These are phyloP conservation scores for Sebastes schlegelii DNA, from an alignment of 2,113 vertebrate genomes.

Conservation along the genomic window DNA sequence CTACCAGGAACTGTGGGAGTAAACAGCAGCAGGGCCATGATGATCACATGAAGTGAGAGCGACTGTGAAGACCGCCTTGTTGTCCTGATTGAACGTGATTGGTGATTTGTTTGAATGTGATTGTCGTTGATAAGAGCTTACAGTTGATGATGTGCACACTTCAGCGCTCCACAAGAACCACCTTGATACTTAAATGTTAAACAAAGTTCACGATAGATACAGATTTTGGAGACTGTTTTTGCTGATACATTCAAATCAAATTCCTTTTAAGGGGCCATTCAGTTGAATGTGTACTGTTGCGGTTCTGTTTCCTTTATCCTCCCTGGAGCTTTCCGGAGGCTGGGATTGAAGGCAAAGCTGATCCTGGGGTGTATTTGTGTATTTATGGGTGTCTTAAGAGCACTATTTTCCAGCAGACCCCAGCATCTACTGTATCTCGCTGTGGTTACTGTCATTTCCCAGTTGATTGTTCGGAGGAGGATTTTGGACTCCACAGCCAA, in stretches of 20 bases:
- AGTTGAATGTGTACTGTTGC: not conserved
- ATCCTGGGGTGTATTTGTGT: constrained; percentile 57
- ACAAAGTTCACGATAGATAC: not conserved
- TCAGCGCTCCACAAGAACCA: not conserved
- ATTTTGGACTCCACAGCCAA: constrained; percentile 67
- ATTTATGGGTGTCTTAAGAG: constrained; percentile 62
- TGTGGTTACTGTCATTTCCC: constrained; percentile 73
- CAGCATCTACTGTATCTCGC: constrained; percentile 54
- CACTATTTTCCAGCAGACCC: constrained; percentile 64
- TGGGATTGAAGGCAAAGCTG: constrained; percentile 34
- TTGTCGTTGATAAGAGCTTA: constrained; percentile 38
- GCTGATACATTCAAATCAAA: constrained; percentile 4
- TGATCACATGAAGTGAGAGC: not conserved
- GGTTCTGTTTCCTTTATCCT: constrained; percentile 48
- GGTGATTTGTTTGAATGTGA: constrained; percentile 37
- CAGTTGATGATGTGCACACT: constrained; percentile 16
- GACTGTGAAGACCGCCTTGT: not conserved
- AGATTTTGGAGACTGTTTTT: not conserved
- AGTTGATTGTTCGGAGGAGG: constrained; percentile 58
- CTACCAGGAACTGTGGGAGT: not conserved
- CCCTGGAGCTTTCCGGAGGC: constrained; percentile 39
- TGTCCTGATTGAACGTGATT: constrained; percentile 45
- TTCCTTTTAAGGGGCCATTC: not conserved
- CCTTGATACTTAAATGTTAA: not conserved
- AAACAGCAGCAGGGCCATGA: not conserved